Base-by-base conservation (phyloP, 1,140 invertebrate genomes). In the Trichonephila clavipes region DNA sequence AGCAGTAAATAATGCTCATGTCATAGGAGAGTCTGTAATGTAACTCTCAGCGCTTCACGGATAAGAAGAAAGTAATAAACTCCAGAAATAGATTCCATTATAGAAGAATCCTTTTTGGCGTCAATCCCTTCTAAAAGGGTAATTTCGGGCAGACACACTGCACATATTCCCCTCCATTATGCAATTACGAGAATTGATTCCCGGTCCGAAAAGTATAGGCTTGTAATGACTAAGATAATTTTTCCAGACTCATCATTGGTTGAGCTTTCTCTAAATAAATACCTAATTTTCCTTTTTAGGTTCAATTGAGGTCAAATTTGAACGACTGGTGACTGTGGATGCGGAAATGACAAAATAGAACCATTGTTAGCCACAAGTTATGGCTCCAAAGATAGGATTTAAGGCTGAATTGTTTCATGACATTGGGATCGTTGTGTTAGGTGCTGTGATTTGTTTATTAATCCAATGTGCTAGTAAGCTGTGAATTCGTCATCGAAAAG, bases 121-220 rank as follows among this genome's bases (percentile, higher is more conserved):
- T 77, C 72, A 40, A 34, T 28, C 28, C 28, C 18, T 40, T 77
- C 28, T 18, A 77, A 77, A 77, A 19, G 72, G 72, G 72, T 77
- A 77, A 77, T 77, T 77, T 77, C 18, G 28, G 18, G 5, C 72
- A 18, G 28, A 77, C 18, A 40, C 2, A 19, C 28, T 16, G 28
- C 24, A 77, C 72, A 77, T 40, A 40, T 77, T 40, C 34, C 16
- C 28, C 72, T 18, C 72, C 28, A 77, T 77, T 77, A 77, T 28
- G 28, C 72, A 77, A 40, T 77, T 77, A 77, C 72, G 18, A 69
- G 28, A 77, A 77, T 77, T 77, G 72, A 77, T 77, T 77, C 72
- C 28, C 14, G 34, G 72, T 40, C 18, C 14, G 24, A 77, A 34
- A 40, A 77, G 5, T 40, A 77, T 19, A 77, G 34, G 28, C 18